Percentiles rank a stretch among this genome's conserved stretches.
Conservation (phyloP, 2,797 vertebrate species). For the Strix occidentalis region DNA sequence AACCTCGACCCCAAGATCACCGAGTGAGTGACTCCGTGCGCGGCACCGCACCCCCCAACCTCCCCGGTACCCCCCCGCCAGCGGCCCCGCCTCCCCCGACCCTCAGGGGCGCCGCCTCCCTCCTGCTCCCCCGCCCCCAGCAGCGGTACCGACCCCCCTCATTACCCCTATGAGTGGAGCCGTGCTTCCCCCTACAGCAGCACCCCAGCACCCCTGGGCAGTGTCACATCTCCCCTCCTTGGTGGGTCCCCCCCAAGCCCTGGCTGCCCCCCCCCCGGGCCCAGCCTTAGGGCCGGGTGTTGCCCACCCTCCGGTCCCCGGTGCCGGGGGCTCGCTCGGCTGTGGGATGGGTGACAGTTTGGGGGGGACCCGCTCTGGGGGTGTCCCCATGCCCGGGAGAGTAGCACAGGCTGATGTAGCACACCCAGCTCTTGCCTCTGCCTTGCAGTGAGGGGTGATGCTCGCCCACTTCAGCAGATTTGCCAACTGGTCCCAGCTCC, state of each 20-base stretch:
- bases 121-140: not conserved
- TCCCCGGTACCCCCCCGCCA: too few relatives aligned
- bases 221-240: not conserved
- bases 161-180: too few relatives aligned
- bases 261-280: not conserved
- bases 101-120: not conserved
- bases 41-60: too few relatives aligned
- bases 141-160: not conserved
- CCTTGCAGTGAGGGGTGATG: fast-evolving
- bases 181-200: fast-evolving
- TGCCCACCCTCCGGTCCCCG: not conserved
- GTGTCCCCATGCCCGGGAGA: not conserved
- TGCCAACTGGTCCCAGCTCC: not conserved
- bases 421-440: not conserved
- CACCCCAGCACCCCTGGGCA: not conserved
- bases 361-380: not conserved
- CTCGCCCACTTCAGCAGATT: fast-evolving
- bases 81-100: not conserved
- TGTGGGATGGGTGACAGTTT: too few relatives aligned
- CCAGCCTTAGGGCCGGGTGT: fast-evolving
- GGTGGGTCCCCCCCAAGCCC: not conserved
- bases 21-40: constrained; percentile 82
- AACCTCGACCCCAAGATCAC: constrained; percentile 98
- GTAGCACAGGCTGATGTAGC: not conserved
- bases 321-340: fast-evolving